These are phyloP conservation scores for Spea multiplicata DNA, from an alignment of 2,113 vertebrate genomes.

Conservation along the genomic window DNA sequence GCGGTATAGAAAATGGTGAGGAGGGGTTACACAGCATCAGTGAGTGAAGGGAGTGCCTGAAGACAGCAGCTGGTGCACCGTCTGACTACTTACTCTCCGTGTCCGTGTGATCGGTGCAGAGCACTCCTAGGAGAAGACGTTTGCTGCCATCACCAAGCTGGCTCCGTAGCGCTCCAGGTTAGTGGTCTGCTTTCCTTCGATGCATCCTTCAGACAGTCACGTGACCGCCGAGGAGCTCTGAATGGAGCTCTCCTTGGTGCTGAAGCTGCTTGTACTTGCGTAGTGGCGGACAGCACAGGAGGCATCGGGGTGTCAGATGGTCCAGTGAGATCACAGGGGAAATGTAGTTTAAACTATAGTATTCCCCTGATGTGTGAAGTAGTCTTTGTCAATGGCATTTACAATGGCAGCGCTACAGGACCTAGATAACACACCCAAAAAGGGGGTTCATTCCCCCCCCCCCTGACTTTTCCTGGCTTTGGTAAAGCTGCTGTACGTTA, in stretches of 20 bases:
- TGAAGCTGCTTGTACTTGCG: background rate
- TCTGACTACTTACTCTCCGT: conserved; percentile 1
- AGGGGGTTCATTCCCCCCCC: no score
- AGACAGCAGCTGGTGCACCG: background rate
- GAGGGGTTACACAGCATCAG: conserved; percentile 11
- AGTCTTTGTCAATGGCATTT: no score
- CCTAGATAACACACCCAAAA: no score
- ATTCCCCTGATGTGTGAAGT: no score
- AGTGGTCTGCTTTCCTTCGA: background rate
- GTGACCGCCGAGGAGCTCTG: background rate
- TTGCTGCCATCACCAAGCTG: background rate
- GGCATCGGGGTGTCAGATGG: no score
- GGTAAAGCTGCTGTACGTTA: no score
- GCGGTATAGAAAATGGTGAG: background rate
- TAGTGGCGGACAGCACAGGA: no score
- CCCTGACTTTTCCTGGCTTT: no score
- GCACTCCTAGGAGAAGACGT: background rate
- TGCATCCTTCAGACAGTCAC: background rate
- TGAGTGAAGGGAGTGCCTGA: conserved; percentile 17
- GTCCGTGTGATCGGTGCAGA: background rate
- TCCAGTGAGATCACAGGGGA: no score
- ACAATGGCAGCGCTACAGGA: no score
- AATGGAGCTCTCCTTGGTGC: conserved; percentile 15
- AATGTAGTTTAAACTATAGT: no score
- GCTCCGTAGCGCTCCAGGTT: conserved; percentile 17